Conservation (phyloP, 2,888 invertebrate species). For the Proisotoma minuta region DNA sequence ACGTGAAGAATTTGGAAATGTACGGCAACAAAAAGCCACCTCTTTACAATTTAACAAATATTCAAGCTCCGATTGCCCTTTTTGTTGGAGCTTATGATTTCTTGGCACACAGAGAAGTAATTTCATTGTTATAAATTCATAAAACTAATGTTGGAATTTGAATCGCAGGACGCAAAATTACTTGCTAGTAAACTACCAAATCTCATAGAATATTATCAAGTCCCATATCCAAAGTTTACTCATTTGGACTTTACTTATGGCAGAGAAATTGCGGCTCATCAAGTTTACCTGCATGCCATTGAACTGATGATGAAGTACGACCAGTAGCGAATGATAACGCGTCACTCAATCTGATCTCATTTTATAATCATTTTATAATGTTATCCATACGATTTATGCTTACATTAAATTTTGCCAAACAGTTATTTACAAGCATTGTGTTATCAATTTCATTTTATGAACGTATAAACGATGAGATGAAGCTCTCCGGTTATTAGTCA, state of each 20-base stretch:
- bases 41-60: conserved; percentile 22
- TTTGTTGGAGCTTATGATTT: conserved; percentile 24
- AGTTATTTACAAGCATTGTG: no score
- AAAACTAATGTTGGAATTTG: neutral
- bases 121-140: neutral
- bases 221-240: conserved; percentile 20
- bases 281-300: conserved; percentile 17
- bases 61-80: conserved; percentile 15
- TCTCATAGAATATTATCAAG: conserved; percentile 17
- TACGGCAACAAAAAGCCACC: conserved; percentile 19
- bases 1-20: conserved; percentile 2
- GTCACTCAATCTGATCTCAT: no score
- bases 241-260: conserved; percentile 31
- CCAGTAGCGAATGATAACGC: no score
- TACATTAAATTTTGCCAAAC: no score
- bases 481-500: no score
- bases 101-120: conserved; percentile 27
- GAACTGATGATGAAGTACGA: conserved; percentile 14
- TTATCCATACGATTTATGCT: no score
- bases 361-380: no score
- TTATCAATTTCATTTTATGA: no score
- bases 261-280: conserved; percentile 7
- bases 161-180: conserved; percentile 24
- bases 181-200: conserved; percentile 18
- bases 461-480: no score